A percentile compares a stretch with the other conserved stretches of the same genome.
Evolutionary conservation across 2,113 vertebrate species (phyloP).

Genomic region (Thermophis baileyi): DNA sequence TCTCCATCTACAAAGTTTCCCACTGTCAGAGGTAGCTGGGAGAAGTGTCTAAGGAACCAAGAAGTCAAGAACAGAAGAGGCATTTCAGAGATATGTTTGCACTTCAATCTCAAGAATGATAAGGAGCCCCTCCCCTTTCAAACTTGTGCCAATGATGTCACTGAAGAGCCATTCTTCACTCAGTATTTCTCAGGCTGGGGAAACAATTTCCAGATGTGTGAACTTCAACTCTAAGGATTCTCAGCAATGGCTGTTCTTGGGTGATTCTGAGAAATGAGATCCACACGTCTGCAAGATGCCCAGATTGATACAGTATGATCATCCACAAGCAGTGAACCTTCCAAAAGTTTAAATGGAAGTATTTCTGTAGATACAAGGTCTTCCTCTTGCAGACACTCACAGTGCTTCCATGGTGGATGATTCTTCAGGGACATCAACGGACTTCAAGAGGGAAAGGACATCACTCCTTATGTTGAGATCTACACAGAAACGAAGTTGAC

Average conservation of each 20-base stretch:
- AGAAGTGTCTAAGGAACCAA: too few relatives aligned
- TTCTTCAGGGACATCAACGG: neutral
- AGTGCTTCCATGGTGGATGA: neutral
- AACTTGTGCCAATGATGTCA: neutral
- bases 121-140: neutral
- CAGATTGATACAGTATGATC: too few relatives aligned
- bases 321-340: neutral
- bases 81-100: neutral
- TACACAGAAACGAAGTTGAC: neutral
- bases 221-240: neutral
- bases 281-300: neutral
- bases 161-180: neutral
- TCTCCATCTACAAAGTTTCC: neutral
- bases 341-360: neutral
- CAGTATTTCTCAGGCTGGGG: neutral
- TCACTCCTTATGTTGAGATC: neutral
- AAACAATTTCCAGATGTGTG: neutral
- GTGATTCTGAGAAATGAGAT: neutral
- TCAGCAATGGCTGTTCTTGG: neutral
- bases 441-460: neutral
- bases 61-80: neutral
- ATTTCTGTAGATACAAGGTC: neutral
- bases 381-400: neutral
- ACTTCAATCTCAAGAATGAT: neutral
- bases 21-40: neutral